Evolutionary conservation across 1,140 invertebrate genomes (phyloP).

Genomic region (Pogonus chalceus): DNA sequence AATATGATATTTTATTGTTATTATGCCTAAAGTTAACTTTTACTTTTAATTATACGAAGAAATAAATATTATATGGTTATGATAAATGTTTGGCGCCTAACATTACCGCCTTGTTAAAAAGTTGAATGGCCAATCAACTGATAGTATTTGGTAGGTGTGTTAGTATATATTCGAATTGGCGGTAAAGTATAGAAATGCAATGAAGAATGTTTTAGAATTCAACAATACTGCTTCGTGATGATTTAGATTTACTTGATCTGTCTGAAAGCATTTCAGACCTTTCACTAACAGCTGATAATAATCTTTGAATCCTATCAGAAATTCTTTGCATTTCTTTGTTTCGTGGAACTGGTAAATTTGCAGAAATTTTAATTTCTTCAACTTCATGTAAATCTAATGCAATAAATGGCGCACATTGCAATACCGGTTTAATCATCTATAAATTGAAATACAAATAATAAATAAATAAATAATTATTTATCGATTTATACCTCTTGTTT

Average conservation of each 20-base stretch:
- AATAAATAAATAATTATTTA: background rate
- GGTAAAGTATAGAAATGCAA: too few species aligned
- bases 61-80: too few species aligned
- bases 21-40: too few species aligned
- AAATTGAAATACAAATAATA: background rate
- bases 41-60: too few species aligned
- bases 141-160: too few species aligned
- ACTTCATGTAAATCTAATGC: slow-evolving; percentile 33
- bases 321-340: slow-evolving; percentile 21
- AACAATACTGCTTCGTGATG: slow-evolving; percentile 26
- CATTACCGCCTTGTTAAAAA: too few species aligned
- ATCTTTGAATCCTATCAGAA: slow-evolving; percentile 22
- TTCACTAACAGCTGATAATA: slow-evolving; percentile 20
- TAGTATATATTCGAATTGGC: too few species aligned
- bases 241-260: slow-evolving; percentile 20
- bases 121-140: too few species aligned
- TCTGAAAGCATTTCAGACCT: slow-evolving; percentile 25
- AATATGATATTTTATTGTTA: too few species aligned
- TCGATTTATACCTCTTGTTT: slow-evolving; percentile 23
- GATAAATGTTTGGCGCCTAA: too few species aligned
- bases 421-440: slow-evolving; percentile 34
- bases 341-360: slow-evolving; percentile 20
- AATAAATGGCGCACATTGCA: slow-evolving; percentile 37
- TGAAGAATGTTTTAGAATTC: too few species aligned
- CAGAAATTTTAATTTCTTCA: slow-evolving; percentile 23